Conservation (phyloP, 2,113 vertebrate genomes). For the Cavia aperea region DNA sequence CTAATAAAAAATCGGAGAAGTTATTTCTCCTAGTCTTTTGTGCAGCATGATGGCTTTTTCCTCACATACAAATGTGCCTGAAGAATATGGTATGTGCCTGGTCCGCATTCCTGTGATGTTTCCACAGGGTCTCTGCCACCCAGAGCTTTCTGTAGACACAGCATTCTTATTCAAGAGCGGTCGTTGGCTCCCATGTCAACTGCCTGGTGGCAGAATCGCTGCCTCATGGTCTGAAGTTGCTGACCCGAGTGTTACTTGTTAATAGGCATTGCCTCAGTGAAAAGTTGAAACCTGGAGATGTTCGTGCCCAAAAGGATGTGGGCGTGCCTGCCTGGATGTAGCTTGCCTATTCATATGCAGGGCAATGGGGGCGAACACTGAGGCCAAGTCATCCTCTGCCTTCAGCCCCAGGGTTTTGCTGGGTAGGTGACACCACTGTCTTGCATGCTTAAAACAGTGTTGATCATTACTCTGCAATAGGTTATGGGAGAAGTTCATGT, state of each 20-base stretch:
- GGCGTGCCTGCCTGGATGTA: neutral
- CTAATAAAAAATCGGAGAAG: neutral
- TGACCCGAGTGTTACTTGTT: neutral
- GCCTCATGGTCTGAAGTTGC: neutral
- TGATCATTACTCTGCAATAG: neutral
- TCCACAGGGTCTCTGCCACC: neutral
- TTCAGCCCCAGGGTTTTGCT: neutral
- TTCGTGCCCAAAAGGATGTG: neutral
- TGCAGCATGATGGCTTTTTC: neutral
- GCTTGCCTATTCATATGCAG: neutral
- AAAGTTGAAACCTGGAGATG: neutral
- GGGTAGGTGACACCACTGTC: neutral
- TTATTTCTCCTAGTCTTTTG: neutral
- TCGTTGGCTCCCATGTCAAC: neutral
- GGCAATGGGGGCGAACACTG: neutral
- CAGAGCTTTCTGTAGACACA: neutral
- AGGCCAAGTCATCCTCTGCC: neutral
- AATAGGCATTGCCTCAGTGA: neutral
- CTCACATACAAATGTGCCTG: neutral
- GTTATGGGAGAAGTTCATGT: neutral
- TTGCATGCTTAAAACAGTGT: neutral
- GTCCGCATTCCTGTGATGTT: neutral
- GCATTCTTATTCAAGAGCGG: neutral
- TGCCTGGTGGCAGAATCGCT: slow-evolving; percentile 2
- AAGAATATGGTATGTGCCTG: neutral